Base-by-base conservation (phyloP, 2,888 invertebrate species). In the Chymomyza fuscimana region DNA sequence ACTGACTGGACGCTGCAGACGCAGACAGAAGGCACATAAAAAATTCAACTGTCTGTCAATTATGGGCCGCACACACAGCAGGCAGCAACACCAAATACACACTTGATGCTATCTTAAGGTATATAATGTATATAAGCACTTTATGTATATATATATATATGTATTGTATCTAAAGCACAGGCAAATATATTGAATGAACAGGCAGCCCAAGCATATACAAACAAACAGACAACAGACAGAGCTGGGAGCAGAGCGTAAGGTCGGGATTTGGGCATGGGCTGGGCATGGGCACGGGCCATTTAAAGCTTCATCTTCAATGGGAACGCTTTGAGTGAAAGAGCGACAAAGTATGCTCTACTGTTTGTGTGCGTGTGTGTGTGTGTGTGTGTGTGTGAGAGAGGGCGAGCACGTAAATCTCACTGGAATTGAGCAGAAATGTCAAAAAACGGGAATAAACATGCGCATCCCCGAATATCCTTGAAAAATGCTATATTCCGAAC, bases 391-490 rank as follows among this genome's bases (percentile, higher is more conserved):
- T 36, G 36, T 36, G 40, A 15, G 40, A 66, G 65, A 66, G 67
- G 10, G 6, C 6, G 16, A 32, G 22, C 54, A 9, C 56, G 19
- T 29, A 32, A 32, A 36, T 40, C 54, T 54, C 73, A 66, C 82
- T 84, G 85, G 82, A 84, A 81, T 80, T 83, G 82, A 84, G 83
- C 74, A 80, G 77, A 84, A 73, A 73, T 71, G 72, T 58, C 29
- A 29, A 32, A 77, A 78, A 86, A 74, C 86, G 85, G 85, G 81
- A 86, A 86, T 77, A 86, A 86, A 86, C 85, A 86, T 86, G 85
- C 86, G 85, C 85, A 86, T 84, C 86, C 85, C 78, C 71, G 78
- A 68, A 79, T 81, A 82, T 85, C 82, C 86, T 82, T 84, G 86
- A 86, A 85, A 83, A 76, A 64, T 65, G 66, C 67, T 4, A 10